Evolutionary conservation across 2,888 invertebrate species (phyloP).

Genomic region (Lathronympha strigana): DNA sequence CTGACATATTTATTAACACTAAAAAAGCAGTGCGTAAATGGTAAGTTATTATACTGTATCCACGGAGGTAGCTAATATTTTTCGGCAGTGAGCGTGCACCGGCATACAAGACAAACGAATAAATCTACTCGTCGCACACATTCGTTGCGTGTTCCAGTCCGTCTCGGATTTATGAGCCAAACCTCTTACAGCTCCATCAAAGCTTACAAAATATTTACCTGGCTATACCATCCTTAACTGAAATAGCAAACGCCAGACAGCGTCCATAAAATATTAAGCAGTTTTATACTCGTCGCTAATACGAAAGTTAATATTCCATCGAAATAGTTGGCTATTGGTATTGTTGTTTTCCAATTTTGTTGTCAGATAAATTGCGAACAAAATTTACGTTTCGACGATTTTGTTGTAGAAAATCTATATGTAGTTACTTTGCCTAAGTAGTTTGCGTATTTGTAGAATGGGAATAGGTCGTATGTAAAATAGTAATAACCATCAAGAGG

Average conservation of each 20-base stretch:
- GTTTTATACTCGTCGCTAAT: conserved; percentile 31
- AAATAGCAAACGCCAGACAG: conserved; percentile 32
- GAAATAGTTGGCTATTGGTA: conserved; percentile 18
- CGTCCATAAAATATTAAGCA: conserved; percentile 32
- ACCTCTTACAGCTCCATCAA: conserved; percentile 61
- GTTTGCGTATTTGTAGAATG: neutral
- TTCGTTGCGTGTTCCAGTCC: conserved; percentile 67
- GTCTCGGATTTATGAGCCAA: conserved; percentile 64
- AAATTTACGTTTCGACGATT: conserved; percentile 13
- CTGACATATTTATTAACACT: neutral
- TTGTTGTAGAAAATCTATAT: conserved; percentile 5
- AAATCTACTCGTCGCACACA: conserved; percentile 68
- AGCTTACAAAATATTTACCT: conserved; percentile 55
- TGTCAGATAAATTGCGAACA: conserved; percentile 12
- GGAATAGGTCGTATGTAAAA: conserved; percentile 9
- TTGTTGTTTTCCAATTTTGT: conserved; percentile 27
- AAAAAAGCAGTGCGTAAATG: conserved; percentile 31
- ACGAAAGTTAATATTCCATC: conserved; percentile 29
- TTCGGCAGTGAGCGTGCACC: conserved; percentile 55
- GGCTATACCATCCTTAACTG: conserved; percentile 39
- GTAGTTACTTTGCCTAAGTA: conserved; percentile 2
- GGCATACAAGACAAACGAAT: conserved; percentile 66
- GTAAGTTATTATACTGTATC: conserved; percentile 36
- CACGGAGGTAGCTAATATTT: conserved; percentile 39
- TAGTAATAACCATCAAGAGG: neutral